These are phyloP conservation scores for Drosophila suboccidentalis DNA, from an alignment of 2,888 invertebrate species.

Conservation along the genomic window DNA sequence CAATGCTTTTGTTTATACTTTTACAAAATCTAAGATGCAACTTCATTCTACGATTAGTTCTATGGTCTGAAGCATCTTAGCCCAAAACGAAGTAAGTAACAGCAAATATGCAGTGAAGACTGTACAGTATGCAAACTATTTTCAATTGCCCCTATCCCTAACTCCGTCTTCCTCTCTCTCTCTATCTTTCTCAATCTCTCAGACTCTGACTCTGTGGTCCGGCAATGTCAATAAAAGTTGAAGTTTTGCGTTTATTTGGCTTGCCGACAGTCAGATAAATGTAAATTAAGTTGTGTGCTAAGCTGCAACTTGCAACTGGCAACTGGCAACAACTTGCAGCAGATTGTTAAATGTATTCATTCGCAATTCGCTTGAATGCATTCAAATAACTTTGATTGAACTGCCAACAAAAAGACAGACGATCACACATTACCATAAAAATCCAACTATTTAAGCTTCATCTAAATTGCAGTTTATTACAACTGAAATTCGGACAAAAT, in stretches of 20 bases:
- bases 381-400: conserved; percentile 59
- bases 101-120: conserved; percentile 49
- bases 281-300: conserved; percentile 56
- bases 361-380: conserved; percentile 48
- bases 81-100: conserved; percentile 57
- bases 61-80: conserved; percentile 22
- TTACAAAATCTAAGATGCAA: conserved; percentile 22
- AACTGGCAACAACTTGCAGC: conserved; percentile 32
- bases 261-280: conserved; percentile 44
- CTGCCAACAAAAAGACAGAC: conserved; percentile 20
- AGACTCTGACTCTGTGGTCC: conserved; percentile 25
- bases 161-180: too few relatives aligned
- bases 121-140: conserved; percentile 14
- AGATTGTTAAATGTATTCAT: conserved; percentile 55
- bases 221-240: conserved; percentile 59
- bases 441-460: background rate
- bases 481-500: conserved; percentile 6
- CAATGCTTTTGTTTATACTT: conserved; percentile 38
- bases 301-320: conserved; percentile 33
- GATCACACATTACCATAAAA: conserved; percentile 1
- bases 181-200: background rate
- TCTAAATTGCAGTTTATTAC: conserved; percentile 5
- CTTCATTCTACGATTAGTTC: conserved; percentile 16
- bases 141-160: background rate
- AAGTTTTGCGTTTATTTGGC: conserved; percentile 50